Base-by-base conservation (phyloP, 1,140 invertebrate genomes). In the Drosophila mayri region DNA sequence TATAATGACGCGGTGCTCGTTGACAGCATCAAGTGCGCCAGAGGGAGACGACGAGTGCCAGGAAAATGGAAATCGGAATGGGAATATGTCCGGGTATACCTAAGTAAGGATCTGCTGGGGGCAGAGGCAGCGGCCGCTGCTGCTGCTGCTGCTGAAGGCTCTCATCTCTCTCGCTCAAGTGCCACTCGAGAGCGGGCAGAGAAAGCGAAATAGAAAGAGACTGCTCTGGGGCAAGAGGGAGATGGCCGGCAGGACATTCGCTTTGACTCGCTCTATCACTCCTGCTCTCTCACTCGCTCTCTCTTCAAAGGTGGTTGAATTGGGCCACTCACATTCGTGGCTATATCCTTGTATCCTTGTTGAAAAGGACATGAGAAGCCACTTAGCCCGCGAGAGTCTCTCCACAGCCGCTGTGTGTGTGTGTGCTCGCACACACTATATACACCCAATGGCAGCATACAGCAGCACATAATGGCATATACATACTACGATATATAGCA, bases 311-410 rank as follows among this genome's bases (percentile, higher is more conserved):
- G 82, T 82, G 82, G 82, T 86, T 86, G 83, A 86, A 86, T 55
- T 82, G 79, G 60, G 76, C 76, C 76, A 79, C 76, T 79, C 76
- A 79, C 60, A 79, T 55, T 79, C 52, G 76, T 44, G 54, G 76
- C 50, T 11, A 38, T 55, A 55, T 55, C 52, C 52, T 55, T 55
- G 52, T 91, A 76, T 90, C 76, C 79, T 88, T 91, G 79, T 85
- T 92, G 78, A 91, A 92, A 92, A 91, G 90, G 91, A 92, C 91
- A 92, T 92, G 84, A 92, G 91, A 92, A 92, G 91, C 91, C 91
- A 92, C 91, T 92, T 92, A 92, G 81, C 77, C 66, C 68, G 68
- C 86, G 84, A 87, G 79, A 87, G 83, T 67, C 79, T 86, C 82
- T 85, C 74, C 58, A 81, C 44, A 43, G 22, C 10, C 16, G 10